Evolutionary conservation across 2,888 invertebrate species (phyloP), one percentile per base, ranked within the genome.

Genomic region (Troglohyphantes excavatus): DNA sequence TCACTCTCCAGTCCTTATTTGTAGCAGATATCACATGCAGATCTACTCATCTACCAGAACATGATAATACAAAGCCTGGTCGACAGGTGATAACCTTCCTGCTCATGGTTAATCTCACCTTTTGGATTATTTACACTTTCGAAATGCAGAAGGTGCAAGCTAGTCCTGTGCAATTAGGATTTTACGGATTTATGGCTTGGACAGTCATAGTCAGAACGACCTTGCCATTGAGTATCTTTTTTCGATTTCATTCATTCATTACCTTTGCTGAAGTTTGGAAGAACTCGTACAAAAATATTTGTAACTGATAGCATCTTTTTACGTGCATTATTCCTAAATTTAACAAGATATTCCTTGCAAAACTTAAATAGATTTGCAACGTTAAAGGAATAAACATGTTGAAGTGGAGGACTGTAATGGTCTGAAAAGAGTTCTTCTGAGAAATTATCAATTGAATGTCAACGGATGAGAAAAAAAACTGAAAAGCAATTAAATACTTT

Each of bases 261-360:
- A 97, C 98, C 94, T 95, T 98, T 92, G 98, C 98, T 92, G 98
- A 98, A 94, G 97, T 98, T 92, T 98, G 98, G 98, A 98, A 98
- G 95, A 97, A 97, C 92, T 91, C 92, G 11, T 92, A 92, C 72
- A 92, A 92, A 33, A 91, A 91, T 53, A 78, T 91, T 23, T 90
- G 90, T 59, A 90, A 90, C 33, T 85, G 75, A 85, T 65, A 29
- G 9, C 7, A 23, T 78, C 26, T 11, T 39, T 39, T 11, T 11
- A 13, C 13, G 7, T 2, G 7, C 39, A 39, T 39, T 39, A 39
- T 13, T 39, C 3, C 13, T 13, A 39, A 39, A 39, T 39, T 39
- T 39, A 39, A 39, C 1, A 13, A 39, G 13, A 2, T 2, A 39
- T 1, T n/a, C 53, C n/a, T 17, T 53, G n/a, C 17, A 53, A n/a